These are phyloP conservation scores for Fringilla coelebs DNA, from an alignment of 2,797 vertebrate species.

Conservation along the genomic window DNA sequence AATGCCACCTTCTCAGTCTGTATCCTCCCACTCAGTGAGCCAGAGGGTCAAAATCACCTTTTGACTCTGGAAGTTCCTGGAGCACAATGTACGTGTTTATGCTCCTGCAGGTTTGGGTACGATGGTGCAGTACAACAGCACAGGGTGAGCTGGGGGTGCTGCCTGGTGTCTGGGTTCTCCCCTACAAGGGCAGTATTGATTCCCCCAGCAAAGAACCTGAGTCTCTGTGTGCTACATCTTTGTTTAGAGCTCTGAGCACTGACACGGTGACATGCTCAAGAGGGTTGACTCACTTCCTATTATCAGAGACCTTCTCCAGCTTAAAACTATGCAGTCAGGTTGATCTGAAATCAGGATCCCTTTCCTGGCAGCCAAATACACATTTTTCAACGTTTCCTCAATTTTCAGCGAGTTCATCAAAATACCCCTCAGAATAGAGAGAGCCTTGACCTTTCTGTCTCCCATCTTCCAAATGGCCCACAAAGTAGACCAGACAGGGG, in stretches of 20 bases:
- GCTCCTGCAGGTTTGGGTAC: neutral
- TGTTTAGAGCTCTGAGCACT: neutral
- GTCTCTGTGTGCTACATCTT: accelerated
- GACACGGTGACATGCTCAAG: neutral
- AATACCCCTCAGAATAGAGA: neutral
- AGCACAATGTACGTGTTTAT: accelerated
- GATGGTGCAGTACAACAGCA: accelerated
- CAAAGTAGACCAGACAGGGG: neutral
- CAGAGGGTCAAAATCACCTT: neutral
- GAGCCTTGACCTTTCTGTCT: neutral
- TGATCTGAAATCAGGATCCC: neutral
- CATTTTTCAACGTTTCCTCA: neutral
- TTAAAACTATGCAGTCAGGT: neutral
- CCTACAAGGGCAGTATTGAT: neutral
- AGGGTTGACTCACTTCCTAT: neutral
- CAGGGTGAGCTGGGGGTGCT: neutral
- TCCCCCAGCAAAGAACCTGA: accelerated
- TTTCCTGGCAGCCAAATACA: neutral
- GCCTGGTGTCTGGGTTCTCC: neutral
- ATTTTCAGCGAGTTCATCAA: neutral
- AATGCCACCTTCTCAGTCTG: neutral
- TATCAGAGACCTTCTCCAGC: neutral
- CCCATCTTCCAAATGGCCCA: neutral
- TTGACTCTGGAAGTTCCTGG: neutral
- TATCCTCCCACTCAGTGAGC: neutral